Base-by-base conservation (phyloP, 2,888 invertebrate genomes). In the Cabera pusaria region DNA sequence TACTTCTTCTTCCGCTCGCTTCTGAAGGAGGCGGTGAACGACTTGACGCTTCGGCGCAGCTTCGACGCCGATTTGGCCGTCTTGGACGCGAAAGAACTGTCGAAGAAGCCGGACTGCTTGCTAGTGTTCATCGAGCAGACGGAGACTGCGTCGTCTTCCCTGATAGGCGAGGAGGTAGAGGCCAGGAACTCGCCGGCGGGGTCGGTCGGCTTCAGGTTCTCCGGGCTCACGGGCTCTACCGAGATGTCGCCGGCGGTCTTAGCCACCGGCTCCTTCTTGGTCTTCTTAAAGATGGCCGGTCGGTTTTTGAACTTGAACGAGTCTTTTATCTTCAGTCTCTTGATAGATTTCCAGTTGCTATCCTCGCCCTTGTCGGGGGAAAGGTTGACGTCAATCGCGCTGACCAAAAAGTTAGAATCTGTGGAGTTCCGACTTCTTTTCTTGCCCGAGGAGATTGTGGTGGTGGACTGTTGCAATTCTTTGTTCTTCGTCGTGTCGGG, bases 1-100 rank as follows among this genome's bases (percentile, higher is more conserved):
- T 88, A 88, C 49, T 88, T 90, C 66, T 90, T 90, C 53, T 87
- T 90, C 16, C 89, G 71, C 63, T 89, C 89, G 49, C 87, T 87
- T 50, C 90, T 72, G 52, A 90, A 90, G 0, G 90, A 90, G 5
- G 90, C 87, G n/a, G 89, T 90, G 49, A 90, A 85, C 1, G 89
- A 90, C 59, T 89, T 89, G 4, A 90, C 87, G 52, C 90, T 88
- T 27, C 89, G 70, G 18, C 89, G 70, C 26, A 90, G 52, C 56
- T 87, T 88, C 3, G 89, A 88, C 0, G 89, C 87, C 0, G 89
- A 89, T 55, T 89, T 89, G 0, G 72, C 79, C 0, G 88, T 87
- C 69, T 87, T 87, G 1, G 87, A 88, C 1, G 87, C 85, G 46
- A 89, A 85, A 2, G 90, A 90, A 36, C 85, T 87, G 50, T 90